Evolutionary conservation across 2,888 invertebrate species (phyloP), one percentile per base, ranked within the genome.

Genomic region (Stenchaetothrips biformis): DNA sequence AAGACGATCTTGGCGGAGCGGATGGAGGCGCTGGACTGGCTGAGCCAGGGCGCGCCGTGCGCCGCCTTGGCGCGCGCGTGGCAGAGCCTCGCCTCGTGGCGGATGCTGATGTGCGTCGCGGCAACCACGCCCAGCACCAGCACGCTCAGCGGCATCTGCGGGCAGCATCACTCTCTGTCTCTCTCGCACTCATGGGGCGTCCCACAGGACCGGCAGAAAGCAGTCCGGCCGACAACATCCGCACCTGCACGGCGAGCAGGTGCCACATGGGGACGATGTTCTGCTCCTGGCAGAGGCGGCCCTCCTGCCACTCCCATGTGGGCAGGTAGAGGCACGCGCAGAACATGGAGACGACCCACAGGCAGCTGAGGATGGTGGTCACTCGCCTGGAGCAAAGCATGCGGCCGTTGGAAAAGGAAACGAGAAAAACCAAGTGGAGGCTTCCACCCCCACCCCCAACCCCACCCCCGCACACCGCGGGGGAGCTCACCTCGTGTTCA

Each of bases 221-320:
- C 3, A 13, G 53, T 53, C 1, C 21, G 2, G 21, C 67, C 67
- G 67, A 6, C 67, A n/a, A n/a, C n/a, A n/a, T n/a, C n/a, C n/a
- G 7, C 21, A 67, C 67, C 67, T 74, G 67, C 67, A 80, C 47
- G 79, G 48, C 49, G 74, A 53, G 21, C 47, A 80, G 49, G 79
- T 59, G 79, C 49, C 77, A 80, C n/a, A 48, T 2, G 0, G 80
- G 80, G 21, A 82, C 47, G 21, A 82, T 53, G 48, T 77, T 78
- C 48, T 77, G 77, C 80, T 81, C 79, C 9, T 81, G 80, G 78
- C 82, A 82, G 48, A 78, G 13, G 25, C 48, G 48, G 7, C 77
- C 53, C 27, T 80, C 79, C 27, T 78, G 74, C 81, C 81, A 82
- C 25, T 77, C 80, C 81, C 81, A 82, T 79, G 79, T 81, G 49